These are phyloP conservation scores for Lytechinus variegatus DNA, from an alignment of 35 echinoderm and acorn worm genomes.

Conservation along the genomic window DNA sequence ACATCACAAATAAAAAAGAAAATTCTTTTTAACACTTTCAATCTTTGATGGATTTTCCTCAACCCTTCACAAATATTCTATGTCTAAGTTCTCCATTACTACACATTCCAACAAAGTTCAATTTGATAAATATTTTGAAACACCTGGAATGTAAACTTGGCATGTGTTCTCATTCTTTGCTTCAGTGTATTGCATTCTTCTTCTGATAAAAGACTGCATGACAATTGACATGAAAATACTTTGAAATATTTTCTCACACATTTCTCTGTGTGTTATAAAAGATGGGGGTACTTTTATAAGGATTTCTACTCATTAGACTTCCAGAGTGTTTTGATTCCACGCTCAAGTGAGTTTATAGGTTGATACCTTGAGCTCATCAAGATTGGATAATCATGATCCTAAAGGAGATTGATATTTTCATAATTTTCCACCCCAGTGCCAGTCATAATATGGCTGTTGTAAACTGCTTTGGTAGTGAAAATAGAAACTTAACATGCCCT, in stretches of 20 bases:
- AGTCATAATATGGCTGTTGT: not conserved
- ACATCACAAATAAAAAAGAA: too few species aligned
- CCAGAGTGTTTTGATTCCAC: not conserved
- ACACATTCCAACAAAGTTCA: too few species aligned
- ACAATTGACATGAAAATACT: too few species aligned
- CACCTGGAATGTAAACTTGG: too few species aligned
- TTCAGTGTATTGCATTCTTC: too few species aligned
- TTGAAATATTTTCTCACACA: not conserved
- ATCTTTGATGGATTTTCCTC: too few species aligned
- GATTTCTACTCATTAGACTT: not conserved
- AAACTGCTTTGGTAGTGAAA: not conserved
- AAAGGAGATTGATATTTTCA: not conserved
- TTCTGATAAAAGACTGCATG: too few species aligned
- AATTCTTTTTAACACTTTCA: too few species aligned
- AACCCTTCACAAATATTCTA: too few species aligned
- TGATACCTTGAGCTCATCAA: not conserved
- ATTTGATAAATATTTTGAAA: too few species aligned
- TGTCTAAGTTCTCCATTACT: too few species aligned
- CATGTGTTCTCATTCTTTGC: too few species aligned
- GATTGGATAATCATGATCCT: not conserved
- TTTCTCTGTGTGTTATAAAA: not conserved
- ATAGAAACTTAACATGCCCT: not conserved
- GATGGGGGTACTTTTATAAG: not conserved
- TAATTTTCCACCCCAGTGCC: not conserved
- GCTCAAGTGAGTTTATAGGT: not conserved